These are phyloP conservation scores for Monopterus albus DNA, from an alignment of 2,113 vertebrate species.

Conservation along the genomic window DNA sequence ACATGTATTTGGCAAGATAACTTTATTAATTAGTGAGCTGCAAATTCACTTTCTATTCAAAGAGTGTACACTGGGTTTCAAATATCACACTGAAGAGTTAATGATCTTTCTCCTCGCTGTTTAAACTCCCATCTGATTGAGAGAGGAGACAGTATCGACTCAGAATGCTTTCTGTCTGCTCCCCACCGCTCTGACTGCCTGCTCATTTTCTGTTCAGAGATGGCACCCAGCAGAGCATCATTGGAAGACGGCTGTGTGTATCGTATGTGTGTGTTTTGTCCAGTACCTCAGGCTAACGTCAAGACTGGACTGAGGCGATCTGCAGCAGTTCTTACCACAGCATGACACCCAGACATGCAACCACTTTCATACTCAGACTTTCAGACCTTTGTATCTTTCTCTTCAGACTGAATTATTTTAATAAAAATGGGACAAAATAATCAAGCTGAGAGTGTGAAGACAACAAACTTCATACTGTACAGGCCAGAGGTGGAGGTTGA, in stretches of 20 bases:
- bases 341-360: not conserved
- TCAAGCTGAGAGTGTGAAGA: too few species aligned
- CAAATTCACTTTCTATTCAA: too few species aligned
- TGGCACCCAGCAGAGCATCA: slow-evolving; percentile 41
- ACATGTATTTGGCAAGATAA: too few species aligned
- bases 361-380: not conserved
- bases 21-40: too few species aligned
- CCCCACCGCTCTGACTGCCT: slow-evolving; percentile 20
- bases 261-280: not conserved
- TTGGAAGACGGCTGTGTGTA: slow-evolving; percentile 6
- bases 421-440: too few species aligned
- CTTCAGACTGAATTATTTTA: too few species aligned
- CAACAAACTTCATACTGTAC: not conserved
- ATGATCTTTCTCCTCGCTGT: not conserved
- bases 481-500: too few species aligned
- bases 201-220: slow-evolving; percentile 44
- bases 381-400: too few species aligned
- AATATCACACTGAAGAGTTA: not conserved
- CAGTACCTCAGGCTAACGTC: slow-evolving; percentile 20
- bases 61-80: not conserved
- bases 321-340: slow-evolving; percentile 44
- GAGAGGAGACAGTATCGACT: slow-evolving; percentile 7
- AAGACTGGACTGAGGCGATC: slow-evolving; percentile 19
- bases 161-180: slow-evolving; percentile 39
- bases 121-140: slow-evolving; percentile 18